A percentile compares a stretch with the other conserved stretches of the same genome.
These are phyloP conservation scores for Caenorhabditis sp. DNA, from an alignment of 2,888 invertebrate species.

Conservation along the genomic window DNA sequence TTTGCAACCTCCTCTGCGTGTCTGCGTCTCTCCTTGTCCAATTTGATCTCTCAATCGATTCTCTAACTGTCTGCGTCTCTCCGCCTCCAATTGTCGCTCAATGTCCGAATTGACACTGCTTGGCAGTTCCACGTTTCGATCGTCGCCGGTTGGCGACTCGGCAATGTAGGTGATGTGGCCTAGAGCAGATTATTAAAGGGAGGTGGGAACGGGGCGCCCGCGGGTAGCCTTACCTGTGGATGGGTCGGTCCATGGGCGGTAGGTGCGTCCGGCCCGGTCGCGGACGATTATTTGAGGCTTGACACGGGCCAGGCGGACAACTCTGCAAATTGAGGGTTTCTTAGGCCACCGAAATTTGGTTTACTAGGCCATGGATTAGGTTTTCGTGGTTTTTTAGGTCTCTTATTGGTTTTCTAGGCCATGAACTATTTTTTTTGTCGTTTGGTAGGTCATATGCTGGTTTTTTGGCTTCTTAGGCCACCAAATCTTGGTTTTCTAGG, in stretches of 20 bases:
- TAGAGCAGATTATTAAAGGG: too few species aligned
- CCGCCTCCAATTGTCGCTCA: not conserved
- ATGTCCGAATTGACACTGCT: not conserved
- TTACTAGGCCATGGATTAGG: not conserved
- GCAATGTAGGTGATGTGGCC: too few species aligned
- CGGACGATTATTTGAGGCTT: not conserved
- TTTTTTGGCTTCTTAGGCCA: too few species aligned
- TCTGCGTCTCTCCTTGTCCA: slow-evolving; percentile 1
- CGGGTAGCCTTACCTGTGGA: not conserved
- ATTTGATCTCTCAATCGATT: not conserved
- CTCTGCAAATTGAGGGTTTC: too few species aligned
- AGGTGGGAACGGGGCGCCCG: too few species aligned
- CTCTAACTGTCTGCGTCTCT: not conserved
- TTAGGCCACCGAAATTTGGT: too few species aligned
- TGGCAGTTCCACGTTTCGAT: not conserved
- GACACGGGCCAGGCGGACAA: slow-evolving; percentile 2
- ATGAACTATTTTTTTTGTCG: too few species aligned
- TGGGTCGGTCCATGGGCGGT: not conserved
- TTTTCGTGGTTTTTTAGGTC: too few species aligned
- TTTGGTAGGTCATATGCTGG: too few species aligned
- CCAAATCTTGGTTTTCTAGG: too few species aligned
- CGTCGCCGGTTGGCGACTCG: not conserved
- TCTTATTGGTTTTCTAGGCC: too few species aligned
- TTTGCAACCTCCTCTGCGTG: not conserved
- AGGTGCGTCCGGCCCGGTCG: not conserved